Percentiles rank a stretch among this genome's conserved stretches.
Conservation (phyloP, 1,140 invertebrate genomes). For the Brachionus calyciflorus region DNA sequence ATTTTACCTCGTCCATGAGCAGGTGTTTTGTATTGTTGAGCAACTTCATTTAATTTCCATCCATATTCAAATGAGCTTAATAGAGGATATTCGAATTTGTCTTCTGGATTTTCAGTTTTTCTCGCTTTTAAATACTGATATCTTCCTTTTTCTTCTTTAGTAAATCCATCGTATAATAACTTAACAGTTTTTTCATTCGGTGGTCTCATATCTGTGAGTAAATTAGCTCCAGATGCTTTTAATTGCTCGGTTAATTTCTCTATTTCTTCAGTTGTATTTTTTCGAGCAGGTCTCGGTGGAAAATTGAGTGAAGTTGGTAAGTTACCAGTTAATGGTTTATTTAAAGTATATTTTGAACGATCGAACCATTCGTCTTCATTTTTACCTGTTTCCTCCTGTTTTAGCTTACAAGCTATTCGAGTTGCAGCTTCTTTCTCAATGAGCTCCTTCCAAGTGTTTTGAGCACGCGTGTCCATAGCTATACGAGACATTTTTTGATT, state of each 20-base stretch:
- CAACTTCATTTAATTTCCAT: constrained; percentile 40
- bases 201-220: constrained; percentile 32
- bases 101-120: constrained; percentile 13
- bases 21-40: constrained; percentile 40
- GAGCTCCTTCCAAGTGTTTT: constrained; percentile 47
- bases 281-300: constrained; percentile 38
- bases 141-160: constrained; percentile 47
- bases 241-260: constrained; percentile 6
- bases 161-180: constrained; percentile 48
- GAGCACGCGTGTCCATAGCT: constrained; percentile 42
- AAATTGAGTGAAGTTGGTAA: background rate
- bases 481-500: constrained; percentile 26
- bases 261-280: background rate
- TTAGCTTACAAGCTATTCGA: constrained; percentile 27
- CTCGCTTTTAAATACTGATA: constrained; percentile 47
- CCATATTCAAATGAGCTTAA: constrained; percentile 46
- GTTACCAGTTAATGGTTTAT: background rate
- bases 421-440: constrained; percentile 47
- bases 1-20: constrained; percentile 42
- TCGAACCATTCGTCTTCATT: constrained; percentile 41
- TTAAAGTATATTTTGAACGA: constrained; percentile 10
- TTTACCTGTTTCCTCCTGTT: constrained; percentile 18
- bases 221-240: constrained; percentile 11
- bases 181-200: background rate
- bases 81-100: constrained; percentile 36